Evolutionary conservation across 1,140 invertebrate species (phyloP).

Genomic region (Zaprionus vittiger): DNA sequence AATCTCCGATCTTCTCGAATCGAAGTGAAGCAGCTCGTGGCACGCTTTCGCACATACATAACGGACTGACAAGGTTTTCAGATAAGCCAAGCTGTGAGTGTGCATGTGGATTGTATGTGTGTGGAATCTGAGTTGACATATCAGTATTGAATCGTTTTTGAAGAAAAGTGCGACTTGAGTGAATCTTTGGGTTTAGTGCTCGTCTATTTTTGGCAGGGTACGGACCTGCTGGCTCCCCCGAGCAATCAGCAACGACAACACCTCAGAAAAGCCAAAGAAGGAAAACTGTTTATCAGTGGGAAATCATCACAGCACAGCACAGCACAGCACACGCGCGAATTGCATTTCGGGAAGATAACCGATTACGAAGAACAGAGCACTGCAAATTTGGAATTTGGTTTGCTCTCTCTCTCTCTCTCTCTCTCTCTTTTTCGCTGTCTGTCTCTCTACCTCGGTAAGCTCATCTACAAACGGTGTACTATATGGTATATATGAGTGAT

Average conservation of each 20-base stretch:
- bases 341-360: conserved; percentile 41
- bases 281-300: neutral
- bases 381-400: conserved; percentile 1
- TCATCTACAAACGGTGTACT: conserved; percentile 12
- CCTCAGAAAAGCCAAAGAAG: conserved; percentile 18
- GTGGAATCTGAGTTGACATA: conserved; percentile 47
- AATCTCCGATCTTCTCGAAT: conserved; percentile 14
- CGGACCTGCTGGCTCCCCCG: conserved; percentile 68
- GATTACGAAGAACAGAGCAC: conserved; percentile 3
- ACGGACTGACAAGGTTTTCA: conserved; percentile 58
- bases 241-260: conserved; percentile 42
- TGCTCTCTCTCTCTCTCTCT: conserved; percentile 1
- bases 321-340: conserved; percentile 33
- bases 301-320: neutral
- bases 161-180: conserved; percentile 71
- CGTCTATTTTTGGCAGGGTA: conserved; percentile 77
- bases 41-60: conserved; percentile 52
- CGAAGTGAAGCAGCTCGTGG: conserved; percentile 17
- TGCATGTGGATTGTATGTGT: conserved; percentile 34
- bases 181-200: conserved; percentile 65
- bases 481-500: conserved; percentile 22
- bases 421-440: neutral
- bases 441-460: conserved; percentile 26
- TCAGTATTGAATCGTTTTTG: conserved; percentile 46
- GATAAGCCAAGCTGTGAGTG: conserved; percentile 52